Evolutionary conservation across 1,140 invertebrate species (phyloP), one percentile per base, ranked within the genome.

Genomic region (Temnothorax longispinosus): DNA sequence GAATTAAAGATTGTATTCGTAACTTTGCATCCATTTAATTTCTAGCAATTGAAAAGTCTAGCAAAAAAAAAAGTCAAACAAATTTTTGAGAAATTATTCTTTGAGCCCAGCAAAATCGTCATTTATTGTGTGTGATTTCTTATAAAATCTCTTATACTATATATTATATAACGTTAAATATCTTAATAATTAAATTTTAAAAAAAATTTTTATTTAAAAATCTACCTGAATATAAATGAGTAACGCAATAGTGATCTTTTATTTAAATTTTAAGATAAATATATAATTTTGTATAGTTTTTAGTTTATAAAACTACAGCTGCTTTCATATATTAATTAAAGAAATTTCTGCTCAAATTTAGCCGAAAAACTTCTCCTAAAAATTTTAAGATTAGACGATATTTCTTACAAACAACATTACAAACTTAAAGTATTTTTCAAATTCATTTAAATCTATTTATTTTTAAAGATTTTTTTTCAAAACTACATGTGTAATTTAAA

Each of bases 1-100:
- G 72, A 15, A 32, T 64, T 52, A 67, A 52, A 13, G 76, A 50
- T 78, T 44, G 18, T 50, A 41, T 65, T 77, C 27, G 44, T 65
- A 44, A 67, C 8, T 27, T 15, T 44, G n/a, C 44, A 21, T 52
- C 18, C 32, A 15, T 11, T 67, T 67, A 67, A n/a, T 67, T 80
- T 67, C 8, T 44, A 54, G 1, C 18, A 38, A 69, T 67, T 21
- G 13, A 80, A 38, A 27, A 27, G 27, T 27, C 27, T 27, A 27
- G 27, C 27, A 27, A 27, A 15, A 18, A 44, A 11, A 0, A 2
- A 3, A 67, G 7, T 67, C 10, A 6, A 77, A 35, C 32, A 35
- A 67, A 7, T 38, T 50, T 78, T 15, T 47, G 18, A 35, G 18
- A 78, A 47, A 65, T 65, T 50, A 6, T 78, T 11, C 2, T 47